Evolutionary conservation across 2,797 vertebrate species (phyloP).

Genomic region (Emydoidea blandingii): DNA sequence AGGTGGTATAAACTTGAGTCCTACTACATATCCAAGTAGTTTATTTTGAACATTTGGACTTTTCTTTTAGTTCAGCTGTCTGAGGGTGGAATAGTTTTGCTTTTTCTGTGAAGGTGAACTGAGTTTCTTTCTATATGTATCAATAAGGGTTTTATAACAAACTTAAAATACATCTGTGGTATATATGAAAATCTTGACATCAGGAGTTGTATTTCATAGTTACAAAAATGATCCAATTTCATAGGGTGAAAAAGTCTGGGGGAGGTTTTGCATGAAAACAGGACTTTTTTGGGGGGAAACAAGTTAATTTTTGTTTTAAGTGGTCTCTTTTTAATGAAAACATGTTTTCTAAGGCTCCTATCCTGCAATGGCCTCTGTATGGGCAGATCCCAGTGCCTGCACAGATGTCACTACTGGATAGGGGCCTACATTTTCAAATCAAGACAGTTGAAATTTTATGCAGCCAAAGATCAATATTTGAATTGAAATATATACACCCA

Average conservation of each 20-base stretch:
- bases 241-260: neutral
- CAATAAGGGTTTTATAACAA: neutral
- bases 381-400: neutral
- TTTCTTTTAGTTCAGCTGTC: neutral
- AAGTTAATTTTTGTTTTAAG: neutral
- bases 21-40: neutral
- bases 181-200: neutral
- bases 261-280: neutral
- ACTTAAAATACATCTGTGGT: neutral
- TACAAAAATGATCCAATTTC: neutral
- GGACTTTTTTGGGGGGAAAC: neutral
- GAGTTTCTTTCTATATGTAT: neutral
- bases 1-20: neutral
- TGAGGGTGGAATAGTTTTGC: neutral
- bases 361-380: neutral
- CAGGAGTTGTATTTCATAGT: neutral
- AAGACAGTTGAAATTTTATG: neutral
- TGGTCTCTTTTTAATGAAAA: neutral
- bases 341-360: neutral
- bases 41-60: neutral
- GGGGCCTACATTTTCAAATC: neutral
- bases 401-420: neutral
- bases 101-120: neutral
- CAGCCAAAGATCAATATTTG: neutral
- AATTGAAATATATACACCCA: neutral